Evolutionary conservation across 2,888 invertebrate genomes (phyloP).

Genomic region (Chrysodeixis includens): DNA sequence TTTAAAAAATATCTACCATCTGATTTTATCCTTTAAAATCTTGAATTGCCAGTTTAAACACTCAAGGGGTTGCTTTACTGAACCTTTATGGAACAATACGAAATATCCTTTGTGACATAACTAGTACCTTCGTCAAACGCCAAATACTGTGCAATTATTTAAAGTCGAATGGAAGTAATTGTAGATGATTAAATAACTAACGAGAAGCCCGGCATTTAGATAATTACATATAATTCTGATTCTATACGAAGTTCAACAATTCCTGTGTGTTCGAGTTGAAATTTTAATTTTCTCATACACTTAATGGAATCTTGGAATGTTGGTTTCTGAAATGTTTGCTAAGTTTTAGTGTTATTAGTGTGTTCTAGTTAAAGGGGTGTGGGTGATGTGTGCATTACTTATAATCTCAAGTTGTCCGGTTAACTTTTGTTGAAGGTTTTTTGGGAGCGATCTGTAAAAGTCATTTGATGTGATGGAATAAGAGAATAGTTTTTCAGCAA

Average conservation of each 20-base stretch:
- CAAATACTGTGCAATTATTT: neutral
- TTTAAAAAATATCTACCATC: too few relatives aligned
- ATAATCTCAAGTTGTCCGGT: too few relatives aligned
- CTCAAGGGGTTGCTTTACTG: neutral
- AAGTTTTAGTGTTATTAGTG: neutral
- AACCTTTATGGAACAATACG: neutral
- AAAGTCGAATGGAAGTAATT: conserved; percentile 1
- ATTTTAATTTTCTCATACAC: conserved; percentile 2
- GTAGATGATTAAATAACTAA: conserved; percentile 6
- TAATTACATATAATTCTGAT: conserved; percentile 8
- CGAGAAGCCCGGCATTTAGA: neutral
- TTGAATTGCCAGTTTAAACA: neutral
- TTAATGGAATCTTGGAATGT: neutral
- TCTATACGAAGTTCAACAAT: conserved; percentile 2
- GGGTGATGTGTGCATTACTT: too few relatives aligned
- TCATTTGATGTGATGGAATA: too few relatives aligned
- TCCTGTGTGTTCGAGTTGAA: neutral
- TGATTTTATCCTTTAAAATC: too few relatives aligned
- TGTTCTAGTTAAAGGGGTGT: too few relatives aligned
- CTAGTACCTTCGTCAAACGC: neutral
- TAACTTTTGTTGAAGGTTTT: too few relatives aligned
- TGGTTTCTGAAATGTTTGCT: neutral
- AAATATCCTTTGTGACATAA: neutral
- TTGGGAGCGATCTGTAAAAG: too few relatives aligned
- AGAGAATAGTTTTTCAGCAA: too few relatives aligned